A percentile compares a stretch with the other conserved stretches of the same genome.
Conservation (phyloP, 2,797 vertebrate species). For the Danio jaintianensis region DNA sequence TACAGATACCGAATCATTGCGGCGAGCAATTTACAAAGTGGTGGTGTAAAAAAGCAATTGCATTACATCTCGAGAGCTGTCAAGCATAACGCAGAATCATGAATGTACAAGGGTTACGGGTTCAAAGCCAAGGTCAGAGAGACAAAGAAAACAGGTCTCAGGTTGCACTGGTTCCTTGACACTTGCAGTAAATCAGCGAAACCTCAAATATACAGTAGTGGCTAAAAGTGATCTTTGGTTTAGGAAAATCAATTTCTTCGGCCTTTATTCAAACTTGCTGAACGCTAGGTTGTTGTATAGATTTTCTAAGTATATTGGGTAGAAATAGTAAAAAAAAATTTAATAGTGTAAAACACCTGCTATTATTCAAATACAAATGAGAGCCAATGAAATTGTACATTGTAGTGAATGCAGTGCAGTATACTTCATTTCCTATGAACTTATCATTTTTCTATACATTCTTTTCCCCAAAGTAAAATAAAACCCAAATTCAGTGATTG, state of each 20-base stretch:
- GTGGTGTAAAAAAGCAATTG: constrained; percentile 76
- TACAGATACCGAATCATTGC: constrained; percentile 82
- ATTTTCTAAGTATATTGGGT: too few relatives aligned
- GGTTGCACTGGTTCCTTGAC: constrained; percentile 3
- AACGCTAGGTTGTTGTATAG: too few relatives aligned
- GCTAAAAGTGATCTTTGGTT: neutral
- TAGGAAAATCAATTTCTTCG: neutral
- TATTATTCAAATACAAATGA: too few relatives aligned
- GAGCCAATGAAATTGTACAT: too few relatives aligned
- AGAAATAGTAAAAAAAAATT: too few relatives aligned
- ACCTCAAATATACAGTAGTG: neutral
- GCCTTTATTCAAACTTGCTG: neutral
- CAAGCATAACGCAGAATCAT: constrained; percentile 73
- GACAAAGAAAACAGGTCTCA: constrained; percentile 52
- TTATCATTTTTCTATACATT: too few relatives aligned
- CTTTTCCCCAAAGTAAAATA: too few relatives aligned
- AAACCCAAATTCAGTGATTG: too few relatives aligned
- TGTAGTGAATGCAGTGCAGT: too few relatives aligned
- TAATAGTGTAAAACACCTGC: too few relatives aligned
- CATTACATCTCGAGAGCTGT: constrained; percentile 77
- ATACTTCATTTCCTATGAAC: too few relatives aligned
- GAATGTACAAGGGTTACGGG: constrained; percentile 74
- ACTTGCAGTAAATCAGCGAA: constrained; percentile 15
- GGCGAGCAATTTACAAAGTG: constrained; percentile 77
- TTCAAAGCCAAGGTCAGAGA: constrained; percentile 79